Percentiles rank a stretch among this genome's conserved stretches.
Evolutionary conservation across 2,888 invertebrate species (phyloP).

Genomic region (Ferdinandea cuprea): DNA sequence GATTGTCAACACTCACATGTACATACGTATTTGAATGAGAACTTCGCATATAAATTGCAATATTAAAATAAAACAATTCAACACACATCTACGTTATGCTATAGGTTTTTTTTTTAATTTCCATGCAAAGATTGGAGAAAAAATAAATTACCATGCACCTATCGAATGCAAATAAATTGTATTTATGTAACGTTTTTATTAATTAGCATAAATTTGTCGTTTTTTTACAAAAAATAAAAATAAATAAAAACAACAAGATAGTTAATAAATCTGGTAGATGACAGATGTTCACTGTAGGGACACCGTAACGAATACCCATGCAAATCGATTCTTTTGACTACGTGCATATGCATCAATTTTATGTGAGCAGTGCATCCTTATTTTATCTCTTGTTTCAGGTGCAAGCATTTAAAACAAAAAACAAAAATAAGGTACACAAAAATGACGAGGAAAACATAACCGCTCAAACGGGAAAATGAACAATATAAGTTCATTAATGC

Average conservation of each 20-base stretch:
- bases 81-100: background rate
- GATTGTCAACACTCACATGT: background rate
- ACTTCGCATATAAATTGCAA: background rate
- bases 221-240: too few species aligned
- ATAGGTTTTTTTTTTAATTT: background rate
- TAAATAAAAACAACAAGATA: background rate
- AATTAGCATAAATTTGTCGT: constrained; percentile 36
- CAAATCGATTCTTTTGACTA: background rate
- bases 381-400: constrained; percentile 9
- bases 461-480: background rate
- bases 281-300: constrained; percentile 21
- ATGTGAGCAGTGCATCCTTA: background rate
- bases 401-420: background rate
- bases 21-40: background rate
- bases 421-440: too few species aligned
- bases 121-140: background rate
- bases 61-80: background rate
- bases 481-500: constrained; percentile 28
- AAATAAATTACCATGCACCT: constrained; percentile 2
- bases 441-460: too few species aligned
- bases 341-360: constrained; percentile 11
- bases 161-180: constrained; percentile 11
- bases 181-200: constrained; percentile 10
- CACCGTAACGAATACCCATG: background rate
- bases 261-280: constrained; percentile 18